These are phyloP conservation scores for Elegia similella DNA, from an alignment of 2,888 invertebrate genomes.

Conservation along the genomic window DNA sequence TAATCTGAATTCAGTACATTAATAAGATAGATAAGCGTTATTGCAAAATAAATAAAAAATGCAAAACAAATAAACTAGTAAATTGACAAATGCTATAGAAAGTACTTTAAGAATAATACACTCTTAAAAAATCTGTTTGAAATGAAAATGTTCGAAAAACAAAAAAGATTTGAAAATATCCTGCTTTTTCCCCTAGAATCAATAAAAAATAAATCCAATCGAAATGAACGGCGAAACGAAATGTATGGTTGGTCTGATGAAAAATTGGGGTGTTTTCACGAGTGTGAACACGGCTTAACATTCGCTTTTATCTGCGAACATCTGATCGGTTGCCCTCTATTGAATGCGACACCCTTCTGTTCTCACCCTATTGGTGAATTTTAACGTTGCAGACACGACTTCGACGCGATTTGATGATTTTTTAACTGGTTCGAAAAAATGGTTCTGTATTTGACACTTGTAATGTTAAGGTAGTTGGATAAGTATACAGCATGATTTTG, in stretches of 20 bases:
- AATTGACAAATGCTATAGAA: too few species aligned
- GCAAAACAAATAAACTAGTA: too few species aligned
- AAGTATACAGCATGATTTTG: too few species aligned
- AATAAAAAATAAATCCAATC: conserved; percentile 4
- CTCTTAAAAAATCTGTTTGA: too few species aligned
- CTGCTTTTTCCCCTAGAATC: neutral
- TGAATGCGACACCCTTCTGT: conserved; percentile 40
- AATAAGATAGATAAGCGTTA: too few species aligned
- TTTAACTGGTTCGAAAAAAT: neutral
- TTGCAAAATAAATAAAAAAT: too few species aligned
- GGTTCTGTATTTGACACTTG: too few species aligned
- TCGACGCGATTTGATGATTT: conserved; percentile 4
- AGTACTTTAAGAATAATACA: too few species aligned
- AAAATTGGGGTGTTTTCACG: conserved; percentile 46
- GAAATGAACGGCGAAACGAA: neutral
- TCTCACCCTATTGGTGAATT: conserved; percentile 28
- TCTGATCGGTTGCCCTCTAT: conserved; percentile 45
- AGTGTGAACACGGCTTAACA: conserved; percentile 34
- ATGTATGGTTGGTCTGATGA: conserved; percentile 18
- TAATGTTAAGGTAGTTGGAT: too few species aligned
- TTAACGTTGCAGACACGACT: conserved; percentile 27
- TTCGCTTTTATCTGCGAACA: conserved; percentile 43
- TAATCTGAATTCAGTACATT: too few species aligned
- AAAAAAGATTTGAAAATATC: neutral
- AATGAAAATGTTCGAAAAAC: neutral